phyloP scores from a whole-genome alignment of 2,113 vertebrate genomes.

The Progne subis region DNA sequence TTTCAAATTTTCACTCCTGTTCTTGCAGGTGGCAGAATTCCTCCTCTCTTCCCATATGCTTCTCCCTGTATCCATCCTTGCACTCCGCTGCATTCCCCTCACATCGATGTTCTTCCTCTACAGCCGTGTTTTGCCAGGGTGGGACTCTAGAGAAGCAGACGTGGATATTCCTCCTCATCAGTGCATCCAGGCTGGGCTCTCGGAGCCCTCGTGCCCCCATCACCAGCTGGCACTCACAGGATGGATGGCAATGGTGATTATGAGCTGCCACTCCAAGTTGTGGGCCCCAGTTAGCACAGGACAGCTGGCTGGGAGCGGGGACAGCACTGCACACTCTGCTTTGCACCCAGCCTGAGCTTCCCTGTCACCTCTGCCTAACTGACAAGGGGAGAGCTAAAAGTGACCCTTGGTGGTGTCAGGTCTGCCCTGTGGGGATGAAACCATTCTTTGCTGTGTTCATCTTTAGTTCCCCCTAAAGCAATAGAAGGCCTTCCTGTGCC shows the following conservation, averaged over 20 bases:
- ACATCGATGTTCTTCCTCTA: background rate
- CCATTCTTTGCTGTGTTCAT: background rate
- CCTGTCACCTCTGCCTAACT: background rate
- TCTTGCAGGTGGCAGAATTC: background rate
- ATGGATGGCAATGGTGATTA: background rate
- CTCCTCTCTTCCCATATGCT: background rate
- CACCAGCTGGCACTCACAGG: rapidly evolving
- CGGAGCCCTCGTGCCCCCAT: background rate
- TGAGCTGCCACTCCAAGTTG: rapidly evolving
- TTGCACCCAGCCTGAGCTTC: background rate
- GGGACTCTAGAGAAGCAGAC: background rate
- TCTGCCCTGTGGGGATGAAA: background rate
- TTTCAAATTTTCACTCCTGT: background rate
- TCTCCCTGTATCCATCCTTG: background rate
- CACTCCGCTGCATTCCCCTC: background rate
- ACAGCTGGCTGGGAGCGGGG: background rate
- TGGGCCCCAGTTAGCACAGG: rapidly evolving
- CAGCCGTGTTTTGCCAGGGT: background rate
- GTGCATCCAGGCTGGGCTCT: background rate
- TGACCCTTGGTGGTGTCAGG: background rate
- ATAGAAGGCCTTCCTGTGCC: background rate
- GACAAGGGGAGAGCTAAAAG: background rate
- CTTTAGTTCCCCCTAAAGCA: background rate
- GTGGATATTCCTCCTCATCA: background rate
- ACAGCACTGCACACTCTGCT: background rate